Base-by-base conservation (phyloP, 1,140 invertebrate genomes). In the Archivesica marissinica region DNA sequence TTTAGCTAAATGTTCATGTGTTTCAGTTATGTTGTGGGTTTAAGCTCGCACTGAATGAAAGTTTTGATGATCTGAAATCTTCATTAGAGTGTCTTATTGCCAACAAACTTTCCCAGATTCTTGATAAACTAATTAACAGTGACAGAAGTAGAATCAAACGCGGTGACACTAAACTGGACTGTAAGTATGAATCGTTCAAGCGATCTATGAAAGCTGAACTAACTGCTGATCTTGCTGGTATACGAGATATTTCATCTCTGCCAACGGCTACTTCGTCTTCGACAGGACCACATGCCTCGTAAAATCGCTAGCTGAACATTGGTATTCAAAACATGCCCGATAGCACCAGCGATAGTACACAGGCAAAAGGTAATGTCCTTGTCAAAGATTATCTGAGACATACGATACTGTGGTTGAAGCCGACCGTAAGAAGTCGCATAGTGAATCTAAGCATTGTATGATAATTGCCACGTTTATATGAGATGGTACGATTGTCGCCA, bases 241-340 rank as follows among this genome's bases (percentile, higher is more conserved):
- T 76, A 23, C 74, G 74, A 2, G 52, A 76, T 25, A 76, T 76
- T 41, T 35, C 50, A 56, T 56, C 47, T 3, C 13, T 56, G 47
- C 28, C 41, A 25, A 6, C 52, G 6, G 7, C 50, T 56, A 33
- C 50, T 56, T 2, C 47, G 3, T 13, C 41, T 11, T 39, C 28
- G 2, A 15, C 70, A 9, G 33, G 30, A 39, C 3, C 25, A 68
- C 64, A 25, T 2, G 35, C 7, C 1, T 13, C 30, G 2, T 2
- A 78, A n/a, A 39, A 78, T 38, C 54, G 52, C 4, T 61, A 13
- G 20, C n/a, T 78, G 20, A 78, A 78, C 35, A 78, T 78, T 61
- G 75, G 59, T 7, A 56, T 76, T 50, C 4, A 38, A 0, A 56
- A 56, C 25, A 44, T 76, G n/a, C 50, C 74, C 11, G 74, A 76